Evolutionary conservation across 2,113 vertebrate species (phyloP).

Genomic region (Sporophila hypoxantha): DNA sequence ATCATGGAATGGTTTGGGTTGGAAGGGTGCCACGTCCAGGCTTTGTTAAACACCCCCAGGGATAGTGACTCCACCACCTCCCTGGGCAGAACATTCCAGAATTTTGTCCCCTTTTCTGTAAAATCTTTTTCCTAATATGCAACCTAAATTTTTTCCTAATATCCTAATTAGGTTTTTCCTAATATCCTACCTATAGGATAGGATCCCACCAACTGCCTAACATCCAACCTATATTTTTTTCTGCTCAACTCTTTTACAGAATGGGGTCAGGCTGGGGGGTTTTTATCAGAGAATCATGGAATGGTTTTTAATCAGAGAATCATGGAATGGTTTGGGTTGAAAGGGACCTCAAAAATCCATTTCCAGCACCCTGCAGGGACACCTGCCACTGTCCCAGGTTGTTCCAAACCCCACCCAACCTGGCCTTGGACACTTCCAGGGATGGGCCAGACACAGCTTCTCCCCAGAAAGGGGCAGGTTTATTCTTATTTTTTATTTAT

Average conservation of each 20-base stretch:
- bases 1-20: neutral
- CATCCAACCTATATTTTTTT: neutral
- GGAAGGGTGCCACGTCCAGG: neutral
- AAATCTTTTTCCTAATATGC: neutral
- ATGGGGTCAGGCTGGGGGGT: neutral
- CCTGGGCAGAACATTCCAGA: neutral
- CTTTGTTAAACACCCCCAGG: too few relatives aligned
- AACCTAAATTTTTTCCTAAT: neutral
- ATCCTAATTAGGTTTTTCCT: too few relatives aligned
- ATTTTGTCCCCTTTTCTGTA: neutral
- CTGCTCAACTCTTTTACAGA: neutral
- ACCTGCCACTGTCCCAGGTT: neutral
- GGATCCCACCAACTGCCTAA: too few relatives aligned
- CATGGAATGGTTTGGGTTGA: neutral
- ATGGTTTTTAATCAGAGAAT: neutral
- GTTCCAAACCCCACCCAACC: neutral
- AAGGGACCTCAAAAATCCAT: neutral
- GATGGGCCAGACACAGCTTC: neutral
- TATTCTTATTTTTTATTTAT: neutral
- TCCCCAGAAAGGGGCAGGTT: neutral
- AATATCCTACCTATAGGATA: too few relatives aligned
- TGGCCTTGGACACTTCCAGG: neutral
- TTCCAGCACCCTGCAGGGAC: neutral
- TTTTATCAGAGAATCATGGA: neutral
- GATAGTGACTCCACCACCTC: neutral